Percentiles rank a stretch among this genome's conserved stretches.
These are phyloP conservation scores for Polia nebulosa DNA, from an alignment of 2,888 invertebrate species.

Conservation along the genomic window DNA sequence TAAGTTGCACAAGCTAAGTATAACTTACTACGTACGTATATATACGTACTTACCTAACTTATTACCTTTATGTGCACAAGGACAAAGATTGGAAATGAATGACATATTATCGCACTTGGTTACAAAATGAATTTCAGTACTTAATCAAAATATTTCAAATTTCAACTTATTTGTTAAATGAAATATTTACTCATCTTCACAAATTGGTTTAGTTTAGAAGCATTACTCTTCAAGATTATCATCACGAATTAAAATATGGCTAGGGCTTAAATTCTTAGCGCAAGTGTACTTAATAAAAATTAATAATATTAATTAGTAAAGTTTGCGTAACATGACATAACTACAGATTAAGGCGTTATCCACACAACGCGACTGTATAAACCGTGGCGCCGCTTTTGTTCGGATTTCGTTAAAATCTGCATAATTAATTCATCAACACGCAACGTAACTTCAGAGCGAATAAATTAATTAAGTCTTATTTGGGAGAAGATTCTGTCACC, in stretches of 20 bases:
- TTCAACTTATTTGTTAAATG: neutral
- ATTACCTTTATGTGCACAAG: neutral
- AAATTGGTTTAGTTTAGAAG: slow-evolving; percentile 37
- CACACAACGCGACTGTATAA: slow-evolving; percentile 59
- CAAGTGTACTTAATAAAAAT: slow-evolving; percentile 53
- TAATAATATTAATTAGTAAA: slow-evolving; percentile 50
- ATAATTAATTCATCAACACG: slow-evolving; percentile 86
- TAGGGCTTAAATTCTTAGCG: slow-evolving; percentile 39
- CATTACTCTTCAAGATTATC: slow-evolving; percentile 37
- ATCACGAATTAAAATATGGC: slow-evolving; percentile 39
- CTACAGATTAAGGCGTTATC: slow-evolving; percentile 65
- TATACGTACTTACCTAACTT: no score
- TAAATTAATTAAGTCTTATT: slow-evolving; percentile 86
- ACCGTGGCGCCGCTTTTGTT: slow-evolving; percentile 69
- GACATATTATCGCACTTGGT: neutral
- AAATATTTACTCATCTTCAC: slow-evolving; percentile 28
- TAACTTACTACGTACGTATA: no score
- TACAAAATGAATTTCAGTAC: slow-evolving; percentile 7
- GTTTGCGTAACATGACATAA: slow-evolving; percentile 49
- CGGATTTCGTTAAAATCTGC: slow-evolving; percentile 78
- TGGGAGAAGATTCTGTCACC: slow-evolving; percentile 74
- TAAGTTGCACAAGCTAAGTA: slow-evolving; percentile 24
- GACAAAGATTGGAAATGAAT: neutral
- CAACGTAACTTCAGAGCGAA: slow-evolving; percentile 83
- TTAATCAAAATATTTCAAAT: slow-evolving; percentile 20